Evolutionary conservation across 2,113 vertebrate species (phyloP), one percentile per base, ranked within the genome.

Genomic region (Psittacara wagleri): DNA sequence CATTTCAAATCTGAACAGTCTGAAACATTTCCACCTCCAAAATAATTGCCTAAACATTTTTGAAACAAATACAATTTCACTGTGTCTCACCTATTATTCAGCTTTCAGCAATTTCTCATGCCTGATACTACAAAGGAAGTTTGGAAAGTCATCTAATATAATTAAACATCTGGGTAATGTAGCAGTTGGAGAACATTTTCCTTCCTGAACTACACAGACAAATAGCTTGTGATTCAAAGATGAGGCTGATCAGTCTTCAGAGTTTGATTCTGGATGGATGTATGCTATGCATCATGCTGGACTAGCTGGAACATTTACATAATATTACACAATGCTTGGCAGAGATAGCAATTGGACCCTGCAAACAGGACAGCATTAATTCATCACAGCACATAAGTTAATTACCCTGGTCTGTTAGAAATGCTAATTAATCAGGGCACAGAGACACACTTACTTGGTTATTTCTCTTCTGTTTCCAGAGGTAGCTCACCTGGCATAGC

Each of bases 331-430:
- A 44, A 55, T 72, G 8, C 52, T 91, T 96, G 77, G 83, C 86
- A 91, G 81, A 86, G 83, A 75, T 75, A 92, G 43, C 51, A 64
- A 9, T 28, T 78, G 74, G 79, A 81, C 55, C 39, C 83, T 75
- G 80, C 52, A 43, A 55, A 78, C 31, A 72, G 39, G 76, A 86
- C 76, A 88, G 51, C 64, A 61, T 86, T 92, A 94, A 95, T 96
- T 92, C 61, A 94, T 95, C 83, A 84, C 73, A 92, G 66, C 69
- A 78, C 39, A n/a, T 79, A 88, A 93, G 82, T 92, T 95, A 92
- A 96, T 95, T 95, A 92, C 61, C 5, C 81, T 88, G 68, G 51
- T 89, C 92, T 95, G 43, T 68, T 84, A 51, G 73, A 73, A 94
- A 39, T 35, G 7, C 11, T 97, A 95, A 96, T 94, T 94, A 95